These are phyloP conservation scores for Drosophila eohydei DNA, from an alignment of 2,888 invertebrate species.

Conservation along the genomic window DNA sequence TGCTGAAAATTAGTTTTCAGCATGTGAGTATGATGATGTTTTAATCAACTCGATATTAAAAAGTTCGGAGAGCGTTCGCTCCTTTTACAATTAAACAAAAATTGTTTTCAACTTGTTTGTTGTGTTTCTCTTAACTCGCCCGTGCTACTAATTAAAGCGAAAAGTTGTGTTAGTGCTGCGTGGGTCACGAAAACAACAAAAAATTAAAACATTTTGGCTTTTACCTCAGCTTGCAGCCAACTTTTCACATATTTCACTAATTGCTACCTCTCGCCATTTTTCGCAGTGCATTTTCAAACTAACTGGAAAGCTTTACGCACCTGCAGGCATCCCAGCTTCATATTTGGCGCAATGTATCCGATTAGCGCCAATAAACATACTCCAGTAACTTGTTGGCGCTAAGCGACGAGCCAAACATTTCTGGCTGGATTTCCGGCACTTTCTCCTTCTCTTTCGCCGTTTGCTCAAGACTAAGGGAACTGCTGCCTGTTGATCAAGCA, in stretches of 20 bases:
- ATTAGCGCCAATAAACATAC: background rate
- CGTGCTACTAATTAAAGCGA: constrained; percentile 1
- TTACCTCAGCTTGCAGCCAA: background rate
- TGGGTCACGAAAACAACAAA: background rate
- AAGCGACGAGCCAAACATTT: background rate
- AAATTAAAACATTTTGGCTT: background rate
- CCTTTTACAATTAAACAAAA: background rate
- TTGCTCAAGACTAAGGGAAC: background rate
- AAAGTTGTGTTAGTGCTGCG: background rate
- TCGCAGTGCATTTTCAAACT: background rate
- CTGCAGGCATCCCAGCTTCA: background rate
- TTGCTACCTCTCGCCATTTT: background rate
- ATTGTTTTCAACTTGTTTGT: background rate
- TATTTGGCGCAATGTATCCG: background rate
- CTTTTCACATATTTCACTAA: background rate
- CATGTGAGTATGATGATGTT: background rate
- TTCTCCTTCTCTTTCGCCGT: background rate
- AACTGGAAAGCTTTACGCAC: background rate
- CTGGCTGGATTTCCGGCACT: background rate
- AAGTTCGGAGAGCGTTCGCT: background rate
- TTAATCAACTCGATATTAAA: background rate
- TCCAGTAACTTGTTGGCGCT: background rate
- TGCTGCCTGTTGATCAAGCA: background rate
- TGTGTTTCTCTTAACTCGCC: background rate
- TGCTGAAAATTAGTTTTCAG: background rate